These are phyloP conservation scores for Acropora yongei DNA, from an alignment of 64 coral and sea anemone genomes.

Conservation along the genomic window DNA sequence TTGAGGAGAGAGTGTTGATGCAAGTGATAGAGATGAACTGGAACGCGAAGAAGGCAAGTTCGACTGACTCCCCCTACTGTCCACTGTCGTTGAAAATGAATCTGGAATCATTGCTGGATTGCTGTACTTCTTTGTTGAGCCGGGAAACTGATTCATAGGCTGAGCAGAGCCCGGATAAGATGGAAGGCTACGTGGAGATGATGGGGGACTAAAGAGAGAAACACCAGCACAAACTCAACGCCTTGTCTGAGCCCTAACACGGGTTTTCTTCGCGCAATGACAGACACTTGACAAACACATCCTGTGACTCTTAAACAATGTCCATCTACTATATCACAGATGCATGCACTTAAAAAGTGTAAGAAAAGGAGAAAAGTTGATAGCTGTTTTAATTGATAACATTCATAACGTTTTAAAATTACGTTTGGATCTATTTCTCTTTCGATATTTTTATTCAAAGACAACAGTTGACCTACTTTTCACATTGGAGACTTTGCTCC, in stretches of 20 bases:
- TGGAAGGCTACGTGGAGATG: slow-evolving; percentile 32
- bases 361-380: too few relatives aligned
- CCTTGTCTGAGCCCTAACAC: neutral
- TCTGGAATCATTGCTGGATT: slow-evolving; percentile 23
- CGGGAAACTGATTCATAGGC: slow-evolving; percentile 6
- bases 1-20: slow-evolving; percentile 35
- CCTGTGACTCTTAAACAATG: too few relatives aligned
- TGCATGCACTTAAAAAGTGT: too few relatives aligned
- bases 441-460: too few relatives aligned
- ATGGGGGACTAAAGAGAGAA: neutral
- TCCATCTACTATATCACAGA: too few relatives aligned
- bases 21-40: slow-evolving; percentile 58
- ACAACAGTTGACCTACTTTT: too few relatives aligned
- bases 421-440: too few relatives aligned
- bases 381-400: too few relatives aligned
- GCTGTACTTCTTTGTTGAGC: slow-evolving; percentile 33
- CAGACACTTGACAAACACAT: too few relatives aligned
- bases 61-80: slow-evolving; percentile 16
- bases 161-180: slow-evolving; percentile 29
- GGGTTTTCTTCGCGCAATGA: neutral
- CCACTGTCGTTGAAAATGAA: slow-evolving; percentile 45
- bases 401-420: too few relatives aligned
- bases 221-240: neutral
- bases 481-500: too few relatives aligned
- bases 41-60: slow-evolving; percentile 5